Evolutionary conservation across 2,888 invertebrate species (phyloP).

Genomic region (Melanostoma mellinum): DNA sequence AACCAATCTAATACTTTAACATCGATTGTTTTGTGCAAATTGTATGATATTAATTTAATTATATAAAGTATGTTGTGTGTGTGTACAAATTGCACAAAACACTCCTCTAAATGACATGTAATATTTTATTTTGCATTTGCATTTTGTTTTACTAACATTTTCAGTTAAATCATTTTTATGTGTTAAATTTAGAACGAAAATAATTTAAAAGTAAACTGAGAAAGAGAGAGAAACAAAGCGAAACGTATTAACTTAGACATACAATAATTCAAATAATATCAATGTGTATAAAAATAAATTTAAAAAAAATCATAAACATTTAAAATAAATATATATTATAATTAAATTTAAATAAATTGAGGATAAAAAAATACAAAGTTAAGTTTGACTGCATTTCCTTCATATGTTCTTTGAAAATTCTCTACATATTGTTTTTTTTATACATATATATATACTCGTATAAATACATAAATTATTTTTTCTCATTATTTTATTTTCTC

Average conservation of each 20-base stretch:
- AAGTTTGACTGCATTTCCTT: conserved; percentile 72
- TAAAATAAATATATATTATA: conserved; percentile 17
- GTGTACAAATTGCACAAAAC: conserved; percentile 64
- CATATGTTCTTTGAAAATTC: conserved; percentile 13
- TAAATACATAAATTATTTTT: conserved; percentile 4
- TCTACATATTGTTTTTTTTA: neutral
- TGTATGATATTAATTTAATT: conserved; percentile 31
- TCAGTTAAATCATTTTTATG: conserved; percentile 26
- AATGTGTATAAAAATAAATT: conserved; percentile 35
- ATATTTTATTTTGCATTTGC: conserved; percentile 23
- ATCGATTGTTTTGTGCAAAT: conserved; percentile 69
- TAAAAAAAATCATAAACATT: conserved; percentile 28
- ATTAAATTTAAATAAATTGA: conserved; percentile 46
- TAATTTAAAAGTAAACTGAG: neutral
- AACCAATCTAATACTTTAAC: conserved; percentile 34
- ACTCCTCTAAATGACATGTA: conserved; percentile 31
- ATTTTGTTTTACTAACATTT: conserved; percentile 1
- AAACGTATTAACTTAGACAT: conserved; percentile 42
- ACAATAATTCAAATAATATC: conserved; percentile 13
- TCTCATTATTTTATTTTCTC: conserved; percentile 13
- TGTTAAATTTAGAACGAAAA: neutral
- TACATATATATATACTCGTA: neutral
- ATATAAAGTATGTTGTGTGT: neutral
- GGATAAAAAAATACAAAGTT: conserved; percentile 57
- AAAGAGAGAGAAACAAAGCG: conserved; percentile 19